These are phyloP conservation scores for Drosophila kurseongensis DNA, from an alignment of 1,140 invertebrate species.

Conservation along the genomic window DNA sequence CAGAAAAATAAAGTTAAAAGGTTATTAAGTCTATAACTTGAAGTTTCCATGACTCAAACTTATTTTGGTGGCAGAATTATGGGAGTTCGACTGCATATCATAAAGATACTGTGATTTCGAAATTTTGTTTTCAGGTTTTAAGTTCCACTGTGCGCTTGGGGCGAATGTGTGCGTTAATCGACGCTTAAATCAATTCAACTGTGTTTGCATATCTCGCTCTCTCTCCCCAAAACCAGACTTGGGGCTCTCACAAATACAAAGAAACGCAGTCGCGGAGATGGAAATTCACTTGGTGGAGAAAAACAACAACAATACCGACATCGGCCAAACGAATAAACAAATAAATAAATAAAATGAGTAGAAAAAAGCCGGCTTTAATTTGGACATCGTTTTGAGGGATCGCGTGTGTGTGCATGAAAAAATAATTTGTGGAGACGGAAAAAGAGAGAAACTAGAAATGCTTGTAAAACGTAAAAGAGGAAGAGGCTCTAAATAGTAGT, in stretches of 20 bases:
- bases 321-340: slow-evolving; percentile 65
- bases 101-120: neutral
- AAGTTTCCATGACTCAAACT: too few species aligned
- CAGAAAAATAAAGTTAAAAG: too few species aligned
- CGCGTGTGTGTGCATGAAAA: slow-evolving; percentile 16
- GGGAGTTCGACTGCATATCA: too few species aligned
- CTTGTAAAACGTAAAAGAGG: slow-evolving; percentile 31
- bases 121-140: neutral
- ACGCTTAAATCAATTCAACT: slow-evolving; percentile 76
- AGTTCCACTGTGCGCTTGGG: slow-evolving; percentile 2
- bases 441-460: slow-evolving; percentile 55
- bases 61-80: too few species aligned
- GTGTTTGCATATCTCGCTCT: slow-evolving; percentile 69
- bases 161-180: slow-evolving; percentile 67
- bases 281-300: slow-evolving; percentile 53
- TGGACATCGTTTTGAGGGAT: slow-evolving; percentile 38
- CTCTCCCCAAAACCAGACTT: slow-evolving; percentile 63
- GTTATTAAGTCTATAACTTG: too few species aligned
- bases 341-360: slow-evolving; percentile 65
- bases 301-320: slow-evolving; percentile 27
- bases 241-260: slow-evolving; percentile 32
- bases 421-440: slow-evolving; percentile 28
- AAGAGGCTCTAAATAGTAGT: slow-evolving; percentile 26
- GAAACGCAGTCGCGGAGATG: slow-evolving; percentile 22
- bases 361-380: slow-evolving; percentile 76